Conservation (phyloP, 2,888 invertebrate genomes). For the Leptopilina myrica region DNA sequence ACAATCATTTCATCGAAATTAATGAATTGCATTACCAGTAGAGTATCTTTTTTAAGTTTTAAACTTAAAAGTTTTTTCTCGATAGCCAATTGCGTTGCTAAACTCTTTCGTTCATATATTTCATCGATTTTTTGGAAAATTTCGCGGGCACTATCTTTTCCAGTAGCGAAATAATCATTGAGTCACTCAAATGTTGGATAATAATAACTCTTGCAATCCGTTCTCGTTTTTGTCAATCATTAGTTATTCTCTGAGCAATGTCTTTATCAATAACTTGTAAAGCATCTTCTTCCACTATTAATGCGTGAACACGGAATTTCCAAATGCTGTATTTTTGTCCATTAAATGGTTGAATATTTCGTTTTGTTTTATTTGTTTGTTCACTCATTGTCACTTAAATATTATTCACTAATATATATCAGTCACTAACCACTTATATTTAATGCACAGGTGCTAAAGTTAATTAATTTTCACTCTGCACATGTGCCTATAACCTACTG, state of each 20-base stretch:
- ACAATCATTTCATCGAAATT: slow-evolving; percentile 67
- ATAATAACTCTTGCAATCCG: slow-evolving; percentile 44
- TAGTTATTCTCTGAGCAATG: background rate
- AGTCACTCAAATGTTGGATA: slow-evolving; percentile 42
- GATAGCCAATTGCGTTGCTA: slow-evolving; percentile 50
- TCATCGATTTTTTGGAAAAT: slow-evolving; percentile 43
- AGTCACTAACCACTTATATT: too few relatives aligned
- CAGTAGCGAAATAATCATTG: slow-evolving; percentile 32
- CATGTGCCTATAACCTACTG: too few relatives aligned
- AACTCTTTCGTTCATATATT: slow-evolving; percentile 45
- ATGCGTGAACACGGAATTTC: slow-evolving; percentile 42
- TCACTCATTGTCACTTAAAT: slow-evolving; percentile 37
- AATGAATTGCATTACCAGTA: slow-evolving; percentile 61
- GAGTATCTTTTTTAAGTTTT: slow-evolving; percentile 53
- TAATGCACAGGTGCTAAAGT: too few relatives aligned
- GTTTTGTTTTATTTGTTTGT: background rate
- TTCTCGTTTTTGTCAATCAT: slow-evolving; percentile 38
- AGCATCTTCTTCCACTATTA: slow-evolving; percentile 35
- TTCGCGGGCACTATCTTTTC: slow-evolving; percentile 37
- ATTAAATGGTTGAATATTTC: slow-evolving; percentile 38
- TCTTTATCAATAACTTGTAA: slow-evolving; percentile 42
- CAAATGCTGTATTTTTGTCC: slow-evolving; percentile 17
- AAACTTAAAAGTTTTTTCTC: slow-evolving; percentile 49
- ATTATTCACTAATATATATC: too few relatives aligned
- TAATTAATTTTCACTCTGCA: too few relatives aligned